Evolutionary conservation across 2,797 vertebrate genomes (phyloP).

Genomic region (Thunnus albacares): DNA sequence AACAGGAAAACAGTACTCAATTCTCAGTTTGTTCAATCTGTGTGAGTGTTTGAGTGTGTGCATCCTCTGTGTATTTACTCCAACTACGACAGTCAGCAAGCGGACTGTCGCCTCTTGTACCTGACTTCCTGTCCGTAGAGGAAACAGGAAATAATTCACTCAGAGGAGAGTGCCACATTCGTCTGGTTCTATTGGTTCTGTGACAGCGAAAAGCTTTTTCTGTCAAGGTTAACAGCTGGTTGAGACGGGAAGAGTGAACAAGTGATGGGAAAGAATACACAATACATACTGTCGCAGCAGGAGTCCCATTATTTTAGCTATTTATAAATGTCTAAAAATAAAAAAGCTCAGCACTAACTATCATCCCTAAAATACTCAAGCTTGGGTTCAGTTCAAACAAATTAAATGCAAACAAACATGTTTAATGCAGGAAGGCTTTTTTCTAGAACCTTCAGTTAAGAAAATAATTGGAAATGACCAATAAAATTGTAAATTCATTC

Average conservation of each 20-base stretch:
- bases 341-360: too few relatives aligned
- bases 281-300: not conserved
- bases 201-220: slow-evolving; percentile 42
- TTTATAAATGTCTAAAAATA: not conserved
- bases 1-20: slow-evolving; percentile 65
- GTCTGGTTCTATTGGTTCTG: slow-evolving; percentile 54
- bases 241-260: not conserved
- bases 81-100: slow-evolving; percentile 23
- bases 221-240: slow-evolving; percentile 72
- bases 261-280: slow-evolving; percentile 12
- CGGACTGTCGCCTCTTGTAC: slow-evolving; percentile 40
- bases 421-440: too few relatives aligned
- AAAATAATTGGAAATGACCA: not conserved
- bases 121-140: slow-evolving; percentile 67
- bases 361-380: not conserved
- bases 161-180: slow-evolving; percentile 48
- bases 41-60: slow-evolving; percentile 15
- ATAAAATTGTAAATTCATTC: too few relatives aligned
- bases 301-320: not conserved
- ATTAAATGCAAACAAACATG: too few relatives aligned
- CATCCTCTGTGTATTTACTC: slow-evolving; percentile 57
- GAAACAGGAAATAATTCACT: slow-evolving; percentile 76
- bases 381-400: too few relatives aligned
- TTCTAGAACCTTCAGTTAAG: not conserved
- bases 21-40: slow-evolving; percentile 34